Evolutionary conservation across 2,888 invertebrate species (phyloP).

Genomic region (Drosophila kanekoi): DNA sequence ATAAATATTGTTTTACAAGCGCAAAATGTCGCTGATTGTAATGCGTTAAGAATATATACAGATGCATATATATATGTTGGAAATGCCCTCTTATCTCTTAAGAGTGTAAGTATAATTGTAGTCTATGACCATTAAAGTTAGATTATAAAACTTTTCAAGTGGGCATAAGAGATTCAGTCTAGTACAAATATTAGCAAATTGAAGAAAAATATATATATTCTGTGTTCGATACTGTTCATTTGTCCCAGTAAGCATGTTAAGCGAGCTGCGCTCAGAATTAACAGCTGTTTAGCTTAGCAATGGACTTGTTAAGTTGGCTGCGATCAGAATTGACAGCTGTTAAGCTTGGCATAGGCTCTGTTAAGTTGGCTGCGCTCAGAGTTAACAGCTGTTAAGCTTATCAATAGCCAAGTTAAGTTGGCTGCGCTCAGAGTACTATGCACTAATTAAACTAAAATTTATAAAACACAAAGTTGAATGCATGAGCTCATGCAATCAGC

Average conservation of each 20-base stretch:
- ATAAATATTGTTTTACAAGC: slow-evolving; percentile 3
- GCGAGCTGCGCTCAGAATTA: neutral
- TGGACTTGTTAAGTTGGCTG: too few species aligned
- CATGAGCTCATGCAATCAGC: too few species aligned
- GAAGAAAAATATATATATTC: neutral
- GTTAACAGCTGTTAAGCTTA: neutral
- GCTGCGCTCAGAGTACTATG: neutral
- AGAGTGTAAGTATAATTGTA: neutral
- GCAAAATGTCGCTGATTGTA: too few species aligned
- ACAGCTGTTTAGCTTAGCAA: neutral
- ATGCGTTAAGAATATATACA: too few species aligned
- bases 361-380: neutral
- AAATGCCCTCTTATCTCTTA: neutral
- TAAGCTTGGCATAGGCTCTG: neutral
- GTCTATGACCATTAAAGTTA: neutral
- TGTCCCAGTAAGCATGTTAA: too few species aligned
- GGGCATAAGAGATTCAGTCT: too few species aligned
- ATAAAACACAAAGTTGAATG: too few species aligned
- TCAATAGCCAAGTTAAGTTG: neutral
- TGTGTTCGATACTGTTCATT: too few species aligned
- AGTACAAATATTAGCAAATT: too few species aligned
- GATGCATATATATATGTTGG: neutral
- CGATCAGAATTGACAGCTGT: too few species aligned
- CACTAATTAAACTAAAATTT: too few species aligned
- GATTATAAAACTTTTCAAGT: neutral